phyloP scores from a whole-genome alignment of 1,140 invertebrate genomes.

The Notospermus geniculatus region DNA sequence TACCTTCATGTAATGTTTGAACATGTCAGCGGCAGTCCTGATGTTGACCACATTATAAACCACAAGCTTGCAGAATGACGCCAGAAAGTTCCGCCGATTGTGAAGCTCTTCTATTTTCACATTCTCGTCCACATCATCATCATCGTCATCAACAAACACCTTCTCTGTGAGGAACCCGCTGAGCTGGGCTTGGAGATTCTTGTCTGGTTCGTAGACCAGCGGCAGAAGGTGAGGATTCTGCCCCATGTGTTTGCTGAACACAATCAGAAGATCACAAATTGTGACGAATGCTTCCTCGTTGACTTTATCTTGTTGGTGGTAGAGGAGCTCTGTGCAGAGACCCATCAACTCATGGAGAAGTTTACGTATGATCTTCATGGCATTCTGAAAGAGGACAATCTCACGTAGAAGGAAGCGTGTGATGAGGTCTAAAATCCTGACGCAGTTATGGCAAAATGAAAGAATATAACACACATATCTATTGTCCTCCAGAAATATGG shows the following conservation, averaged over 20 bases:
- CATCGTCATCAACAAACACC: conserved; percentile 85
- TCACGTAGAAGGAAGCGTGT: no score
- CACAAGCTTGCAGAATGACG: conserved; percentile 95
- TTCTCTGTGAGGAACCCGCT: conserved; percentile 90
- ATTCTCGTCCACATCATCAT: conserved; percentile 79
- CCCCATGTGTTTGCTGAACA: conserved; percentile 86
- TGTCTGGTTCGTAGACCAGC: conserved; percentile 80
- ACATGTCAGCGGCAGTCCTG: conserved; percentile 87
- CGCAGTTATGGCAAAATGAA: no score
- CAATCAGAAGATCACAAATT: conserved; percentile 91
- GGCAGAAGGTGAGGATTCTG: conserved; percentile 60
- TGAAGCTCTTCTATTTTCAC: conserved; percentile 92
- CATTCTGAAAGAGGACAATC: conserved; percentile 43
- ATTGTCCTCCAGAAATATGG: no score
- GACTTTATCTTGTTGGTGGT: conserved; percentile 53
- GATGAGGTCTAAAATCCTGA: no score
- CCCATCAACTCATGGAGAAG: conserved; percentile 73
- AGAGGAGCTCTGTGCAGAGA: conserved; percentile 59
- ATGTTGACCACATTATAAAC: conserved; percentile 96
- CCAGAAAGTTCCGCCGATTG: conserved; percentile 91
- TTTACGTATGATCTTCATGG: conserved; percentile 60
- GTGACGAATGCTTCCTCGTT: conserved; percentile 74
- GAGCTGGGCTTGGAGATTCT: conserved; percentile 75
- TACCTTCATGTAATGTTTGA: conserved; percentile 96
- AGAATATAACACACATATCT: no score